Percentiles rank a stretch among this genome's conserved stretches.
Conservation (phyloP, 37 sponge, comb jelly and placozoan genomes). For the Aplysina aerophoba region DNA sequence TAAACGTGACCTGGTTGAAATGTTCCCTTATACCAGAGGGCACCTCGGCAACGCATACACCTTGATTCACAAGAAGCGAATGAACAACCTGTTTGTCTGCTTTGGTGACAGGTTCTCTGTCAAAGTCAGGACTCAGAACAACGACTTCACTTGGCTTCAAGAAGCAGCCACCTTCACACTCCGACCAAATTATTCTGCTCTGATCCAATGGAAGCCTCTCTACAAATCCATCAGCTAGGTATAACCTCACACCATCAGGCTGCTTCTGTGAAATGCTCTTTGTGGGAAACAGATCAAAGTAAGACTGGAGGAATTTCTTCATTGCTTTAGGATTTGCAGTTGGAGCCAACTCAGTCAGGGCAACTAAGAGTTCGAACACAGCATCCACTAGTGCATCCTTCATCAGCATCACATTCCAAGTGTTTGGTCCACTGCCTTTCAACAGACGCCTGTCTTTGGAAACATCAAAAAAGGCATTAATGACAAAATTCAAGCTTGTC, state of each 20-base stretch:
- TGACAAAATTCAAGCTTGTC: constrained; percentile 45
- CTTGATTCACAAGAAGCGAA: constrained; percentile 10
- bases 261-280: neutral
- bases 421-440: no score
- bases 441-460: constrained; percentile 54
- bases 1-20: constrained; percentile 29
- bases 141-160: constrained; percentile 35
- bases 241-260: neutral
- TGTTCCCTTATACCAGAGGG: constrained; percentile 3
- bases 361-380: constrained; percentile 32
- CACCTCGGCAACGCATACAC: constrained; percentile 25
- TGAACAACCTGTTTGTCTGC: no score
- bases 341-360: constrained; percentile 30
- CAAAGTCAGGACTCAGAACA: constrained; percentile 32
- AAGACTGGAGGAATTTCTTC: constrained; percentile 28
- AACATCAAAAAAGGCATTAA: constrained; percentile 67
- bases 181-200: neutral
- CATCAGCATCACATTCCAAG: constrained; percentile 60
- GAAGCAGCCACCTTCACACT: constrained; percentile 50
- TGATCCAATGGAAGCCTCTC: neutral
- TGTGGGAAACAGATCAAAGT: constrained; percentile 56
- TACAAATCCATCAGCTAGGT: constrained; percentile 1
- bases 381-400: constrained; percentile 42
- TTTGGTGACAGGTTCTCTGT: neutral
- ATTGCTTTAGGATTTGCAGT: neutral